These are phyloP conservation scores for Dasysyrphus albostriatus DNA, from an alignment of 2,888 invertebrate genomes.

Conservation along the genomic window DNA sequence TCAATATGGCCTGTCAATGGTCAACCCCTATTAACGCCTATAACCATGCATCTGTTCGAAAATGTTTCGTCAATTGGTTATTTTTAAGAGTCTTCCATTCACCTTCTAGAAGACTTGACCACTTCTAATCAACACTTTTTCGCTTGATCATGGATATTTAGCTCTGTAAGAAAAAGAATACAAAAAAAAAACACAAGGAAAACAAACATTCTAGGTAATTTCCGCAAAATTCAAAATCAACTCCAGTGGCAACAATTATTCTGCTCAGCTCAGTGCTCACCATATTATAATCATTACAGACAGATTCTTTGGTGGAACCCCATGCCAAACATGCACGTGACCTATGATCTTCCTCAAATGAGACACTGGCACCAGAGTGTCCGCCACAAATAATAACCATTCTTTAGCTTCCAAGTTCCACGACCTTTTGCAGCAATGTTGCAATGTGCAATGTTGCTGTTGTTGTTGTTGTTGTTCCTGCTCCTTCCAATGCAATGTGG, in stretches of 20 bases:
- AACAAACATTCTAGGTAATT: conserved; percentile 48
- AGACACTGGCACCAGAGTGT: conserved; percentile 56
- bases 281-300: no score
- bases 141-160: not conserved
- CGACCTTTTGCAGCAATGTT: conserved; percentile 68
- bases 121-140: conserved; percentile 56
- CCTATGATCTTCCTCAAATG: conserved; percentile 72
- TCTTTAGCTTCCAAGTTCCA: conserved; percentile 74
- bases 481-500: conserved; percentile 19
- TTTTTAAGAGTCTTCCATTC: not conserved
- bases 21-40: conserved; percentile 59
- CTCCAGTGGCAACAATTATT: conserved; percentile 67
- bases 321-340: conserved; percentile 64
- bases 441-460: conserved; percentile 34
- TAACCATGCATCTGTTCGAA: conserved; percentile 68
- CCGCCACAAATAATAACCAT: conserved; percentile 35
- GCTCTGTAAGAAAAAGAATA: not conserved
- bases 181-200: not conserved
- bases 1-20: conserved; percentile 33
- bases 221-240: conserved; percentile 62
- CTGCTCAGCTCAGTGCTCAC: no score
- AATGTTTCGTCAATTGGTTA: conserved; percentile 29
- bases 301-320: conserved; percentile 18
- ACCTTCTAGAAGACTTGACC: conserved; percentile 42
- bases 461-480: not conserved